Percentiles rank a stretch among this genome's conserved stretches.
Conservation (phyloP, 2,113 vertebrate species). For the Oenanthe oenanthe region DNA sequence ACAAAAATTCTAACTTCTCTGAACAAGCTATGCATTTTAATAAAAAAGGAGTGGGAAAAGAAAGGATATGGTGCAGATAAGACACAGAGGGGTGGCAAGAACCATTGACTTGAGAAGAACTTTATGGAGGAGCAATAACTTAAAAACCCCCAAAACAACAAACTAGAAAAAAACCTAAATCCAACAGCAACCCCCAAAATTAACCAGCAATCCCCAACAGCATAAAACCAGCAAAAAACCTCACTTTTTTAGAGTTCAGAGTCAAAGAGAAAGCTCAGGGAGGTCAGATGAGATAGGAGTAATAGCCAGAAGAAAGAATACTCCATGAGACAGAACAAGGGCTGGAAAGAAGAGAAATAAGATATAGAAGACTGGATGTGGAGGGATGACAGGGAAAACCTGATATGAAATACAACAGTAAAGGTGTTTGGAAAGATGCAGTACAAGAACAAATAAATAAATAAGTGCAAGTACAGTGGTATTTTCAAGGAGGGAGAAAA, state of each 20-base stretch:
- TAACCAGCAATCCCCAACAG: neutral
- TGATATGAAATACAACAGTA: neutral
- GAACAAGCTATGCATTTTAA: neutral
- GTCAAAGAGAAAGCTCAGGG: neutral
- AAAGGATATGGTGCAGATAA: neutral
- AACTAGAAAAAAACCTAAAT: neutral
- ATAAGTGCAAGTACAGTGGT: accelerated
- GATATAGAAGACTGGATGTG: neutral
- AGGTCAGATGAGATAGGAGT: neutral
- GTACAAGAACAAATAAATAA: neutral
- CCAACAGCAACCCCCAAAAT: neutral
- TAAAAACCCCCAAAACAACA: neutral
- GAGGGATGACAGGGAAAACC: neutral
- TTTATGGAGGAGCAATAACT: neutral
- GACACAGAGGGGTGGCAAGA: neutral
- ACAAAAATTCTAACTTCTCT: neutral
- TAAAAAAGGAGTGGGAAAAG: neutral
- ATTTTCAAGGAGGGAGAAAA: neutral
- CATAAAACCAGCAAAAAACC: neutral
- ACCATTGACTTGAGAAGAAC: neutral
- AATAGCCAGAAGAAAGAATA: neutral
- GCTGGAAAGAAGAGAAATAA: neutral
- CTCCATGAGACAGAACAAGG: neutral
- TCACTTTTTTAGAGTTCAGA: neutral
- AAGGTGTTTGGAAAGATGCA: neutral